Evolutionary conservation across 2,888 invertebrate species (phyloP), one percentile per base, ranked within the genome.

Genomic region (Oxyteleia sp.): DNA sequence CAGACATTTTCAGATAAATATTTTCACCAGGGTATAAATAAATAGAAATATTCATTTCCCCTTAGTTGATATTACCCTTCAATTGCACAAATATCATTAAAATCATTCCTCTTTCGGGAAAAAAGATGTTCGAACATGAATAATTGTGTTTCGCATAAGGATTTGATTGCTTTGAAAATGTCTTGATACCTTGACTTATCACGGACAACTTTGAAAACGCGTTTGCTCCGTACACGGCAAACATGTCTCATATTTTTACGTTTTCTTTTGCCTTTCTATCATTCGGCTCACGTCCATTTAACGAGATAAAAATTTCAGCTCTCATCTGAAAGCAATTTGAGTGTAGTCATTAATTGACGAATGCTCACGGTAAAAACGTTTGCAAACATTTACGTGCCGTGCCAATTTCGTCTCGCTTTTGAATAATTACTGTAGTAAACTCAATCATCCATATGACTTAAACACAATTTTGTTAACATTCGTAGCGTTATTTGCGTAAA

Each of bases 281-380:
- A 51, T 38, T 66, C 66, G 1, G 23, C 66, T 35, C 66, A 38
- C 51, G 49, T 38, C 29, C 18, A 43, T 35, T 43, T 43, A 68
- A 68, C 41, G 55, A 68, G 53, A 68, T 53, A 68, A 68, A 51
- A 68, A 53, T 55, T 41, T 68, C 43, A 53, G 18, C 43, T 53
- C 68, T 10, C 49, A 47, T 68, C 43, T 49, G 20, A 68, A 53
- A 43, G 68, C 53, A 68, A 68, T 68, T 68, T 55, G 7, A 68
- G 53, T 29, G 68, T 11, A 55, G 32, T 68, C 43, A 55, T 68
- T 68, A 68, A 68, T 55, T 68, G 53, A 68, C 53, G 68, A 68
- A 41, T 68, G 7, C 43, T 49, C 29, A 15, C 35, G 18, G 11
- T 26, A 53, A 45, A 69, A 69, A 38, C 38, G 32, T 45, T 55